Conservation (phyloP, 2,888 invertebrate species). For the Synergus japonicus region DNA sequence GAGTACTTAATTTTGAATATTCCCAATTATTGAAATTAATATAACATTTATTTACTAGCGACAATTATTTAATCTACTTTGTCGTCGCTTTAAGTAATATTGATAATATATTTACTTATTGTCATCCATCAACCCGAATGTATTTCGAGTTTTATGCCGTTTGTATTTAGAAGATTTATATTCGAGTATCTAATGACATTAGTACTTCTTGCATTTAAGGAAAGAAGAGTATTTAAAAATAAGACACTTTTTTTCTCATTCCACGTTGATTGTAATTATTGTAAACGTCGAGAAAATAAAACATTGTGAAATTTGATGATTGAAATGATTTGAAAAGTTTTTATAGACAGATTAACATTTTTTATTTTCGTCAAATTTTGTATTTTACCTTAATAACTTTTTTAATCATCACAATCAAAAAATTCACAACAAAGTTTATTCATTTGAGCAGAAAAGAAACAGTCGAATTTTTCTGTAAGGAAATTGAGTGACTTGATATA, state of each 20-base stretch:
- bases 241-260: background rate
- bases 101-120: background rate
- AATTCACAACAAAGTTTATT: background rate
- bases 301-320: background rate
- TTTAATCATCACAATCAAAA: background rate
- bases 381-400: background rate
- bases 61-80: no score
- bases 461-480: background rate
- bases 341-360: background rate
- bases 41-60: no score
- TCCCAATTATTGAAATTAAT: background rate
- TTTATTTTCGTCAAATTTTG: no score
- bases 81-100: background rate
- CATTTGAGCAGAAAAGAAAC: background rate
- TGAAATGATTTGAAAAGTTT: background rate
- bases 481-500: background rate
- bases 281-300: background rate
- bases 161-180: background rate
- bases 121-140: background rate
- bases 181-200: background rate
- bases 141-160: background rate
- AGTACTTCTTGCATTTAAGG: background rate
- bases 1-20: background rate
- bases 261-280: background rate
- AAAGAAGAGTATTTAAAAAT: background rate